Base-by-base conservation (phyloP, 2,113 vertebrate genomes). In the Lophura nycthemera region DNA sequence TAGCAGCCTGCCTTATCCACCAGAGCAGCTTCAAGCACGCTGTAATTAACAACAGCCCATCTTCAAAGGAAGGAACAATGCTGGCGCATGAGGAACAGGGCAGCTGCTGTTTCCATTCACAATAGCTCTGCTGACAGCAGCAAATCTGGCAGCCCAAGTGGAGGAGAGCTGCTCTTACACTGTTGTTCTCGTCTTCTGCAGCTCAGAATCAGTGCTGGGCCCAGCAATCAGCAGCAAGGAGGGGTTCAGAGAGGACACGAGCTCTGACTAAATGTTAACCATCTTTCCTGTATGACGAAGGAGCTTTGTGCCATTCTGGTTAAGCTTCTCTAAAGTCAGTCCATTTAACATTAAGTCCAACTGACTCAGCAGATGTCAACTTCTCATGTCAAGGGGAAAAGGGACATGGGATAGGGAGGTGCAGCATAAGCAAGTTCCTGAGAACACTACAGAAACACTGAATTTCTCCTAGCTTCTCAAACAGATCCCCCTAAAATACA, bases 51-150 rank as follows among this genome's bases (percentile, higher is more conserved):
- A 87, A 13, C 38, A 42, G 54, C 78, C 45, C 70, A 81, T 70
- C 71, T 65, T 76, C 66, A 47, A 14, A 42, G n/a, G 63, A 63
- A 61, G 36, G 94, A 92, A 79, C 84, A 77, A 79, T n/a, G 78
- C 73, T 93, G 71, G 50, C 45, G 38, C 9, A 85, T 48, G 74
- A 92, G 86, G 90, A 94, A 60, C 42, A 24, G n/a, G 75, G 96
- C 93, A 91, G 71, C 67, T 71, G 91, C 71, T 22, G 25, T 10
- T 78, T 77, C 60, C 77, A 82, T 50, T 83, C 94, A 84, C 86
- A 47, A 66, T 61, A 89, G 34, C 77, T 88, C 75, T 89, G 96
- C 95, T 95, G 92, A 97, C 86, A 42, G 63, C 6, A 52, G 59
- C 87, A 60, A 47, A 90, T 19, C 57, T 25, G 13, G 30, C 30